These are phyloP conservation scores for Nomada goodeniana DNA, from an alignment of 2,888 invertebrate genomes.

Conservation along the genomic window DNA sequence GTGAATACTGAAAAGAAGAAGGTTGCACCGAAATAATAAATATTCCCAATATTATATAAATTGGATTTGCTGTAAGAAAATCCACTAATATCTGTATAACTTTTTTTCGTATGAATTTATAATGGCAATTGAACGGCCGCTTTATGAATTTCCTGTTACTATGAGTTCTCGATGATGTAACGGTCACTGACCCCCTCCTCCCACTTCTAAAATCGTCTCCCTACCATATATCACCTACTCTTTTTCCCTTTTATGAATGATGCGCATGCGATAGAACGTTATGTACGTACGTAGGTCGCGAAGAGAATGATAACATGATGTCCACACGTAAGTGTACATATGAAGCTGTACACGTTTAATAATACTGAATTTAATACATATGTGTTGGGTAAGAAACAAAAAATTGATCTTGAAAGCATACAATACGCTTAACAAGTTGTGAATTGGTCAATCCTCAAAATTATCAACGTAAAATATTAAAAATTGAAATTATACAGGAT, in stretches of 20 bases:
- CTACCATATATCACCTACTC: slow-evolving; percentile 63
- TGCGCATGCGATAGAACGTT: slow-evolving; percentile 60
- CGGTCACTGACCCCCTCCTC: slow-evolving; percentile 83
- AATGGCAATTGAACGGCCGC: slow-evolving; percentile 66
- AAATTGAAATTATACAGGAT: too few relatives aligned
- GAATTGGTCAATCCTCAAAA: too few relatives aligned
- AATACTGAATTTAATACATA: neutral
- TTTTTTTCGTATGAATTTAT: slow-evolving; percentile 18
- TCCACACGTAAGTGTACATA: slow-evolving; percentile 25
- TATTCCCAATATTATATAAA: neutral
- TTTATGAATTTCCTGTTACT: slow-evolving; percentile 74
- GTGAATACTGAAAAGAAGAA: neutral
- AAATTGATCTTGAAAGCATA: too few relatives aligned
- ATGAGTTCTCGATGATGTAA: slow-evolving; percentile 81
- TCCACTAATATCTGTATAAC: neutral
- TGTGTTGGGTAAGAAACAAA: neutral
- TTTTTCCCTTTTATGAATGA: slow-evolving; percentile 67
- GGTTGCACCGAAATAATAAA: too few relatives aligned
- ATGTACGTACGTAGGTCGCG: slow-evolving; percentile 53
- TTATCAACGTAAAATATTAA: too few relatives aligned
- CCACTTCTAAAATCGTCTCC: slow-evolving; percentile 70
- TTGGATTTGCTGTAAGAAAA: neutral
- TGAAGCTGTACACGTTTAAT: slow-evolving; percentile 6
- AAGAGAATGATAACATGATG: slow-evolving; percentile 38
- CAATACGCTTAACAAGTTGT: neutral